A percentile compares a stretch with the other conserved stretches of the same genome.
Conservation (phyloP, 1,140 invertebrate genomes). For the Varroa destructor region DNA sequence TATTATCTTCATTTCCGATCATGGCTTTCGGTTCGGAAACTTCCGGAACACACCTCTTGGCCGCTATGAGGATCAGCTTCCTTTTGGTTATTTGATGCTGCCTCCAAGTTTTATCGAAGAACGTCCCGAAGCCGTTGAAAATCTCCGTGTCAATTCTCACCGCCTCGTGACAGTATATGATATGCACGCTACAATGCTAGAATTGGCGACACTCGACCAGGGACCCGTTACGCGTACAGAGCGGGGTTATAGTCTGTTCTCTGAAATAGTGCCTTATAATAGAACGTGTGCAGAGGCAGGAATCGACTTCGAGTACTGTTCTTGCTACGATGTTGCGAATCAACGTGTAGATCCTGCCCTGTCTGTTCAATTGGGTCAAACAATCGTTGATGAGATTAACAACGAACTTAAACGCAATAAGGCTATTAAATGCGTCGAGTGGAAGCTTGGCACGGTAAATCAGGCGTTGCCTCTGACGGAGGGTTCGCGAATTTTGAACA, state of each 20-base stretch:
- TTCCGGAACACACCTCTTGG: slow-evolving; percentile 39
- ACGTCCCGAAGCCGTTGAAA: slow-evolving; percentile 3
- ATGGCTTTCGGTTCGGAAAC: slow-evolving; percentile 39
- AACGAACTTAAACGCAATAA: neutral
- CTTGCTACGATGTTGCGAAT: slow-evolving; percentile 13
- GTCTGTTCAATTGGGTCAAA: neutral
- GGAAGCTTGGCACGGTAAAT: slow-evolving; percentile 5
- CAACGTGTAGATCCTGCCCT: slow-evolving; percentile 1
- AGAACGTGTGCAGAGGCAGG: neutral
- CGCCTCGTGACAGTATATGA: slow-evolving; percentile 5
- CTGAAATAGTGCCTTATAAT: neutral
- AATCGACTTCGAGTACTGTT: slow-evolving; percentile 25
- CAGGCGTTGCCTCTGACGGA: neutral
- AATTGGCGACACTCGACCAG: neutral
- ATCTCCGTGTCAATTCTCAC: neutral
- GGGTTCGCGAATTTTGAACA: neutral
- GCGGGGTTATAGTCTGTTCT: neutral
- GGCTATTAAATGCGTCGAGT: neutral
- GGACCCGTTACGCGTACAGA: neutral
- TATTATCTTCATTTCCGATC: slow-evolving; percentile 41
- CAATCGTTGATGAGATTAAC: neutral
- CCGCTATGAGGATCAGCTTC: slow-evolving; percentile 40
- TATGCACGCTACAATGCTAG: slow-evolving; percentile 12
- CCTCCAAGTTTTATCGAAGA: neutral
- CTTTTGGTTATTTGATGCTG: slow-evolving; percentile 33